These are phyloP conservation scores for Hydrocynus forskahlii DNA, from an alignment of 2,797 vertebrate genomes.

Conservation along the genomic window DNA sequence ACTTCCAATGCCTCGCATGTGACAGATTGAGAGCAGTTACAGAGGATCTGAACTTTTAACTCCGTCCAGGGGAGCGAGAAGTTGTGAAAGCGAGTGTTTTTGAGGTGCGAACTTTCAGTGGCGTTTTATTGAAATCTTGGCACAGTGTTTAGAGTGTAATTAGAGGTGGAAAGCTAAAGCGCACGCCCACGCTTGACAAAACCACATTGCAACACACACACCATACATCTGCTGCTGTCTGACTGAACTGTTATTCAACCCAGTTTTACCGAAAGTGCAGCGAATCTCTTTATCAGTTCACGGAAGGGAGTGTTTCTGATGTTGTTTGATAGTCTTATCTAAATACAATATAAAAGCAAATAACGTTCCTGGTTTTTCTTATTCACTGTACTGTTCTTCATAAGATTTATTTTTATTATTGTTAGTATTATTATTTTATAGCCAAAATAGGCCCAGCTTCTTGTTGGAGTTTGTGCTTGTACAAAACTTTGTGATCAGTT, in stretches of 20 bases:
- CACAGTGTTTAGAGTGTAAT: slow-evolving; percentile 32
- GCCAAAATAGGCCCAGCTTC: too few relatives aligned
- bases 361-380: neutral
- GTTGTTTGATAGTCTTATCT: neutral
- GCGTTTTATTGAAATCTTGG: slow-evolving; percentile 39
- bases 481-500: too few relatives aligned
- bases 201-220: slow-evolving; percentile 29
- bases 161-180: slow-evolving; percentile 34
- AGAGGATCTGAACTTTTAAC: slow-evolving; percentile 76
- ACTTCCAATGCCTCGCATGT: slow-evolving; percentile 44
- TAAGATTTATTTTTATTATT: too few relatives aligned
- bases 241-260: neutral
- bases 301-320: neutral
- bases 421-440: too few relatives aligned
- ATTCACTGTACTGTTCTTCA: too few relatives aligned
- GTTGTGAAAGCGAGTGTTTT: slow-evolving; percentile 28
- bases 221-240: slow-evolving; percentile 11
- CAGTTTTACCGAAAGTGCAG: neutral
- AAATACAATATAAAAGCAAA: neutral
- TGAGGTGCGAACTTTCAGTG: slow-evolving; percentile 43
- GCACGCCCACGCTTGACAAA: slow-evolving; percentile 22
- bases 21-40: slow-evolving; percentile 80
- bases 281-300: neutral
- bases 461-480: too few relatives aligned
- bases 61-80: slow-evolving; percentile 39